Base-by-base conservation (phyloP, 1,140 invertebrate genomes). In the Polypedilum vanderplanki region DNA sequence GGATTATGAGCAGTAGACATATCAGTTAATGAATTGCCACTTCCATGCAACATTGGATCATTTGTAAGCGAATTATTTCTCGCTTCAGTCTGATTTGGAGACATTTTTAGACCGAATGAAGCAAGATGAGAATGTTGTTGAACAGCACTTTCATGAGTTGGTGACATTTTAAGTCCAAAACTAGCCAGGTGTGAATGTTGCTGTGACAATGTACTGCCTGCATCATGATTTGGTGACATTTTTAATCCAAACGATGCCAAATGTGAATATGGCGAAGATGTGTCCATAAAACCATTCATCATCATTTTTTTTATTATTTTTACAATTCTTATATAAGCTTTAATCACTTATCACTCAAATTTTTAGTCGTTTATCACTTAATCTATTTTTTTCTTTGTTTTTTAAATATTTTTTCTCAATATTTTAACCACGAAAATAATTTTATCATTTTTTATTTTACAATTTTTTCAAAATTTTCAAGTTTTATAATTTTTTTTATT, bases 281-380 rank as follows among this genome's bases (percentile, higher is more conserved):
- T 87, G 79, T 93, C 91, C 84, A 93, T 89, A 80, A 93, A 93
- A 20, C 90, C 90, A 81, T 91, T 93, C 87, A 94, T 89, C 87
- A 89, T 90, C 74, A 76, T 76, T 33, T 73, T 76, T 70, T n/a
- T 70, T 3, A 18, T n/a, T 67, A 18, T 20, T 70, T 70, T 20
- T 20, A 20, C 17, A 67, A 57, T 57, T 57, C 46, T 57, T 57
- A 3, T 17, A 3, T 57, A 57, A 3, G 10, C n/a, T 57, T 17
- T 15, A 57, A 33, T 15, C 46, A 57, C 46, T 15, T 15, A 1
- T 15, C 46, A 17, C 10, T 57, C 8, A 15, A 57, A 3, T 12
- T 57, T 57, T 57, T 15, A 57, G n/a, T 57, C 8, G 46, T 57
- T 57, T 57, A 3, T 57, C n/a, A 15, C 46, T 57, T 1, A 17